Evolutionary conservation across 2,113 vertebrate genomes (phyloP).

Genomic region (Theropithecus gelada): DNA sequence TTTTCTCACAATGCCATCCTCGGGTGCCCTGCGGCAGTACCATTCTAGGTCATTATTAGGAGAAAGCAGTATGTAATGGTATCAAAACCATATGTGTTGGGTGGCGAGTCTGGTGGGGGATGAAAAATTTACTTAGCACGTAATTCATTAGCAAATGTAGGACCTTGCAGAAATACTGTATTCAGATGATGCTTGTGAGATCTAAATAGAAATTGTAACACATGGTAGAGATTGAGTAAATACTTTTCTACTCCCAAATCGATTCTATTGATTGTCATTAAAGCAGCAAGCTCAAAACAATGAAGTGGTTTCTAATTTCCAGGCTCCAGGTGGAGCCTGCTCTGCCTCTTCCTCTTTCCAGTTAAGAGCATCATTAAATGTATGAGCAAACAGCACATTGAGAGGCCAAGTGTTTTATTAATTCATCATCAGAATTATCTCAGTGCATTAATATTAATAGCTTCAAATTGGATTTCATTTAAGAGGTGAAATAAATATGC

Average conservation of each 20-base stretch:
- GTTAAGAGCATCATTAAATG: slow-evolving; percentile 89
- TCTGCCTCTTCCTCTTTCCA: slow-evolving; percentile 84
- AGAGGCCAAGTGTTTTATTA: slow-evolving; percentile 92
- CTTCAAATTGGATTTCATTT: slow-evolving; percentile 93
- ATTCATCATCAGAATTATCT: slow-evolving; percentile 95
- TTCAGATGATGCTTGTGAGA: slow-evolving; percentile 73
- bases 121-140: slow-evolving; percentile 65
- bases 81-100: background rate
- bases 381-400: slow-evolving; percentile 89
- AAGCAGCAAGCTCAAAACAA: slow-evolving; percentile 87
- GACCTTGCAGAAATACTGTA: slow-evolving; percentile 53
- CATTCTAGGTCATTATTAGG: background rate
- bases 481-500: slow-evolving; percentile 91
- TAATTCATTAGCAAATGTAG: slow-evolving; percentile 66
- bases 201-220: slow-evolving; percentile 81
- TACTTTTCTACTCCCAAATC: slow-evolving; percentile 85
- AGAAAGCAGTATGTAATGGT: background rate
- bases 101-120: background rate
- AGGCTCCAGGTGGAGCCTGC: slow-evolving; percentile 86
- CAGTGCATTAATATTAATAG: slow-evolving; percentile 93
- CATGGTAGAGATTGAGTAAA: slow-evolving; percentile 86
- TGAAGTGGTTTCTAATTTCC: slow-evolving; percentile 86
- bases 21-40: background rate
- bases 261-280: slow-evolving; percentile 88
- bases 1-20: background rate